phyloP scores from a whole-genome alignment of 1,140 invertebrate genomes.

The Drosophila mauritiana region DNA sequence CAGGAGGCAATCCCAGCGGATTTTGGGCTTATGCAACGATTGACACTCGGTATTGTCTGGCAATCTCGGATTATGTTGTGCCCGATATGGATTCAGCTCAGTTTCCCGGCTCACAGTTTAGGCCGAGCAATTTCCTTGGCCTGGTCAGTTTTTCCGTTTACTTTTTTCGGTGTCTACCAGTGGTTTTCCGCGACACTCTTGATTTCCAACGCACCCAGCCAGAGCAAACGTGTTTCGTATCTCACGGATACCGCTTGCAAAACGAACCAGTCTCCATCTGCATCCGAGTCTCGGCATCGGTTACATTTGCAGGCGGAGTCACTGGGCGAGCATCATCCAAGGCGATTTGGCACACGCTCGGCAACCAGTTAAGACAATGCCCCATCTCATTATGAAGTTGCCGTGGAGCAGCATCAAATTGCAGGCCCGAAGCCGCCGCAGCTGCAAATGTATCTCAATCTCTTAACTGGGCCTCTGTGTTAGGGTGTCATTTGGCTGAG shows the following conservation, averaged over 20 bases:
- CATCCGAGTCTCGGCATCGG: slow-evolving; percentile 21
- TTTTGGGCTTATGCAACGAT: slow-evolving; percentile 47
- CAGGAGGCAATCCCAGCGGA: slow-evolving; percentile 23
- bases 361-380: slow-evolving; percentile 55
- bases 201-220: slow-evolving; percentile 56
- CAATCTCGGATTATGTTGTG: slow-evolving; percentile 46
- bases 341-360: slow-evolving; percentile 61
- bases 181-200: slow-evolving; percentile 58
- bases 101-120: slow-evolving; percentile 69
- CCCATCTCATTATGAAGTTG: slow-evolving; percentile 58
- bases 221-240: slow-evolving; percentile 72
- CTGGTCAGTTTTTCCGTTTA: slow-evolving; percentile 56
- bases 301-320: slow-evolving; percentile 49
- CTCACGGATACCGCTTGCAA: slow-evolving; percentile 80
- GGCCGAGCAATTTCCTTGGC: slow-evolving; percentile 51
- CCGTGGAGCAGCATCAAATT: slow-evolving; percentile 50
- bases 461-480: slow-evolving; percentile 63
- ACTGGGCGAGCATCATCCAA: slow-evolving; percentile 53
- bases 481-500: slow-evolving; percentile 66
- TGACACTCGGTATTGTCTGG: slow-evolving; percentile 49
- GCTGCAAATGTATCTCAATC: slow-evolving; percentile 17
- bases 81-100: slow-evolving; percentile 18
- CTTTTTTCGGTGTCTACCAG: slow-evolving; percentile 19
- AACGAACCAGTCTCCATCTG: slow-evolving; percentile 50
- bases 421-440: slow-evolving; percentile 25